These are phyloP conservation scores for Idaea biselata DNA, from an alignment of 2,888 invertebrate genomes.

Conservation along the genomic window DNA sequence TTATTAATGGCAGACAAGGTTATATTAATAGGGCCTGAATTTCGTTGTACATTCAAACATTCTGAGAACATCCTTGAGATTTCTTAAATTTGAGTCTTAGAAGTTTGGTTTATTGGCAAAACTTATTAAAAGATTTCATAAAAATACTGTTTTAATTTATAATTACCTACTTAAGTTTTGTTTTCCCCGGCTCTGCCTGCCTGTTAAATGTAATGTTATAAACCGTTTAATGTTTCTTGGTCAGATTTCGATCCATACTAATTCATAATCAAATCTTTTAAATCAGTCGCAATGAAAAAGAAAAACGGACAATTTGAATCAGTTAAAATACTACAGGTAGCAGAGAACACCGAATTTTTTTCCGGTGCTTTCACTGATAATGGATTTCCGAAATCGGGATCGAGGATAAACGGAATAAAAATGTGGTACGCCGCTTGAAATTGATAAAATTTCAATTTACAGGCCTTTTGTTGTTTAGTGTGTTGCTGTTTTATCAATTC, in stretches of 20 bases:
- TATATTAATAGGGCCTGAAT: conserved; percentile 2
- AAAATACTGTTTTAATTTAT: not conserved
- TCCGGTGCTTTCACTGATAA: not conserved
- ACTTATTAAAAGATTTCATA: not conserved
- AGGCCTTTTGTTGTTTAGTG: not conserved
- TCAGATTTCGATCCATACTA: not conserved
- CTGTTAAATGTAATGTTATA: too few species aligned
- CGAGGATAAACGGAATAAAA: not conserved
- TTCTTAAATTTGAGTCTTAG: not conserved
- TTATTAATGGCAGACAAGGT: conserved; percentile 5
- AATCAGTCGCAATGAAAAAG: not conserved
- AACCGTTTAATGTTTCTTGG: not conserved
- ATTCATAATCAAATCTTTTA: not conserved
- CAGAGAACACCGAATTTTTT: not conserved
- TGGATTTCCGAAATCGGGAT: not conserved
- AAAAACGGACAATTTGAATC: not conserved
- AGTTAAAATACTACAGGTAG: not conserved
- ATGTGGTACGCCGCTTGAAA: not conserved
- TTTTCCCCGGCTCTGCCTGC: not conserved
- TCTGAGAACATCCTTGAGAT: not conserved
- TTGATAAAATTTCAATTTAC: not conserved
- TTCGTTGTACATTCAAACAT: not conserved
- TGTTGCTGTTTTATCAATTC: not conserved
- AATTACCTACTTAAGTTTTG: too few species aligned
- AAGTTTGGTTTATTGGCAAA: not conserved